These are phyloP conservation scores for Drosophila helvetica DNA, from an alignment of 2,888 invertebrate genomes.

Conservation along the genomic window DNA sequence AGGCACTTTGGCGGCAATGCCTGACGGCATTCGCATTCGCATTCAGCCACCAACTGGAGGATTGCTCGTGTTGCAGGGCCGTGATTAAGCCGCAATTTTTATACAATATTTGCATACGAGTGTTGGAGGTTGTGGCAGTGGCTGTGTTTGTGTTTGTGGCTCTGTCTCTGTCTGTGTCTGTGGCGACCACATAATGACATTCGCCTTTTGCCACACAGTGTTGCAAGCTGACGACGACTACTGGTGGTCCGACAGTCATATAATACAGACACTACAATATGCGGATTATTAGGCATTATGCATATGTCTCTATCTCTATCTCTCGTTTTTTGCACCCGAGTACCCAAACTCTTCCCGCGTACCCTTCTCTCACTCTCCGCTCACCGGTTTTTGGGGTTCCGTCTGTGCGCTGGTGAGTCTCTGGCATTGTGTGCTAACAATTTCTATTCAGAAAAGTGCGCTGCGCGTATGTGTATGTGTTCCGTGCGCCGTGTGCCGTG, in stretches of 20 bases:
- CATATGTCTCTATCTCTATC: conserved; percentile 32
- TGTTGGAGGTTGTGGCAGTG: neutral
- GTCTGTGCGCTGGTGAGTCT: conserved; percentile 11
- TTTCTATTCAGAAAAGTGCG: conserved; percentile 72
- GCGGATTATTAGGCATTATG: conserved; percentile 77
- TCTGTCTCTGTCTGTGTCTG: conserved; percentile 8
- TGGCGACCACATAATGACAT: conserved; percentile 66
- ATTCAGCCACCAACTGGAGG: conserved; percentile 53
- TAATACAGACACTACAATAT: conserved; percentile 77
- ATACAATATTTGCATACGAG: conserved; percentile 65
- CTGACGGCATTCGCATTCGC: conserved; percentile 35
- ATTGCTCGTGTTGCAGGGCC: conserved; percentile 56
- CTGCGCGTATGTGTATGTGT: conserved; percentile 3
- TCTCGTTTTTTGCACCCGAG: conserved; percentile 4
- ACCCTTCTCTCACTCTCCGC: neutral
- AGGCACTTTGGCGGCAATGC: conserved; percentile 67
- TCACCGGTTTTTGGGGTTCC: conserved; percentile 4
- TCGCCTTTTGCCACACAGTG: conserved; percentile 60
- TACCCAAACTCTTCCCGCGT: neutral
- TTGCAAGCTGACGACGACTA: conserved; percentile 26
- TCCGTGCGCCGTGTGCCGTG: conserved; percentile 13
- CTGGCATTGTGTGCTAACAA: conserved; percentile 69
- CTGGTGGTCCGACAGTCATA: conserved; percentile 22
- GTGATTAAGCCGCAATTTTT: conserved; percentile 78
- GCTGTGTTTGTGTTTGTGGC: neutral